Evolutionary conservation across 2,797 vertebrate species (phyloP).

Genomic region (Cyprinella venusta): DNA sequence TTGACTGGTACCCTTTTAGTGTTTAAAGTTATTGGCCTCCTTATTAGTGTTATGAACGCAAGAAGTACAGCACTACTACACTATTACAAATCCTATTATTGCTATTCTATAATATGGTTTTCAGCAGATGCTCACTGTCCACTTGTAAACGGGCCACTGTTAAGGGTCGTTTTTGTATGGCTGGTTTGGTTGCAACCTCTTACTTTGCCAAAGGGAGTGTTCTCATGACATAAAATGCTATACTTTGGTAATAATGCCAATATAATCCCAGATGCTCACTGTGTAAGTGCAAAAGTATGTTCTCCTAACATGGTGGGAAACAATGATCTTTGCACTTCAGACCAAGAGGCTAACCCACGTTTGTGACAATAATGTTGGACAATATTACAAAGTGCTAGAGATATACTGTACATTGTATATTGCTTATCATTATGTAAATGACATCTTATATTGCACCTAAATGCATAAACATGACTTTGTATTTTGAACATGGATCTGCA

Average conservation of each 20-base stretch:
- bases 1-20: conserved; percentile 9
- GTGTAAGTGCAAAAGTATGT: conserved; percentile 33
- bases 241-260: conserved; percentile 14
- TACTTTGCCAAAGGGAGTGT: neutral
- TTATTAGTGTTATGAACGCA: neutral
- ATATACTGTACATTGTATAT: conserved; percentile 58
- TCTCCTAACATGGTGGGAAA: conserved; percentile 29
- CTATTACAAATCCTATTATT: neutral
- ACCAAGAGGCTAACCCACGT: conserved; percentile 33
- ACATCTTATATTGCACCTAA: conserved; percentile 45
- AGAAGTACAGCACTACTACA: neutral
- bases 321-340: conserved; percentile 33
- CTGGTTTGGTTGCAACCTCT: conserved; percentile 9
- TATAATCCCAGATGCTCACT: conserved; percentile 23
- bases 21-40: neutral
- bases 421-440: conserved; percentile 51
- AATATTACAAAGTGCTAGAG: conserved; percentile 51
- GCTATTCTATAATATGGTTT: neutral
- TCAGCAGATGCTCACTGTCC: neutral
- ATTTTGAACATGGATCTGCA: conserved; percentile 55
- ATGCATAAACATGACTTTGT: conserved; percentile 55
- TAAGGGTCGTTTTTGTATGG: neutral
- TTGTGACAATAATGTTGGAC: conserved; percentile 47
- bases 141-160: neutral
- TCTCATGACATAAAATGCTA: neutral